phyloP scores from a whole-genome alignment of 2,113 vertebrate species.

The Rhombomys opimus region DNA sequence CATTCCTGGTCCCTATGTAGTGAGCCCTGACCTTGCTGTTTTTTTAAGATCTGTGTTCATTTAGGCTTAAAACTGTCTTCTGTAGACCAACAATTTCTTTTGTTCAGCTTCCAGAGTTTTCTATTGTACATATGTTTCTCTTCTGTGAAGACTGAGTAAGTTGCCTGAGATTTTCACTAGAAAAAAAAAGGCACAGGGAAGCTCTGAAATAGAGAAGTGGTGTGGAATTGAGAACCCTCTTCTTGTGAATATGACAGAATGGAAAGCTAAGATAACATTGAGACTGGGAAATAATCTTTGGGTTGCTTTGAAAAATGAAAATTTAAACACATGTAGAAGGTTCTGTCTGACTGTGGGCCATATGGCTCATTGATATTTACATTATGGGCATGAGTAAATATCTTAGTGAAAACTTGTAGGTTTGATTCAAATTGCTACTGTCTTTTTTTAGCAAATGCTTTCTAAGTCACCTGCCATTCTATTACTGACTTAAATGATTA shows the following conservation, averaged over 20 bases:
- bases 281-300: not conserved
- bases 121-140: not conserved
- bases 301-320: not conserved
- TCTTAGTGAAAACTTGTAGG: not conserved
- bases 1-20: not conserved
- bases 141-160: not conserved
- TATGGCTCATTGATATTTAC: not conserved
- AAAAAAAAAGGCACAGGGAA: not conserved
- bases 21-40: not conserved
- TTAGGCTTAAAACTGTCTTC: not conserved
- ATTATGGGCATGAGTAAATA: not conserved
- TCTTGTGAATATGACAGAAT: not conserved
- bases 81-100: not conserved
- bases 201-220: not conserved
- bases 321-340: not conserved
- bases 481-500: not conserved
- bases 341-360: not conserved
- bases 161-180: not conserved
- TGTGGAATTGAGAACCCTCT: not conserved
- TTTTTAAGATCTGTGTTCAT: not conserved
- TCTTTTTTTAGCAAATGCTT: not conserved
- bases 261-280: not conserved
- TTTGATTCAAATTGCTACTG: slow-evolving; percentile 17
- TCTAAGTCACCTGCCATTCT: not conserved
- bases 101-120: not conserved